phyloP scores from a whole-genome alignment of 2,797 vertebrate genomes.

The Pelodytes ibericus region DNA sequence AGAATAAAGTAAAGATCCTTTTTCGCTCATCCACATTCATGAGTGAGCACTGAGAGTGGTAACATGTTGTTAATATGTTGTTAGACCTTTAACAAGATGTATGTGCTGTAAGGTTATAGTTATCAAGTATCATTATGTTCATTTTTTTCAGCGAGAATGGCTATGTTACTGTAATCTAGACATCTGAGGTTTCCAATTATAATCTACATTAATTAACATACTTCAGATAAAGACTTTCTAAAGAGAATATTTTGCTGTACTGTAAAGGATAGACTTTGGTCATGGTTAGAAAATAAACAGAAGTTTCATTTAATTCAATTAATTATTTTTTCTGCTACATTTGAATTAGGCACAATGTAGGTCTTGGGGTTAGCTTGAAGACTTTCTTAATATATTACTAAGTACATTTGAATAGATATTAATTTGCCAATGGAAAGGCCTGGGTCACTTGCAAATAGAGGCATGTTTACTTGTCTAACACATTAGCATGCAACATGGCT shows the following conservation, averaged over 20 bases:
- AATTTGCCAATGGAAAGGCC: conserved; percentile 80
- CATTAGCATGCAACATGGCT: conserved; percentile 74
- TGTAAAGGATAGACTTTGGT: conserved; percentile 60
- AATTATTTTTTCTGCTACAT: conserved; percentile 76
- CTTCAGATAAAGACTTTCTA: conserved; percentile 27
- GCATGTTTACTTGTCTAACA: conserved; percentile 72
- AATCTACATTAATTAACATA: conserved; percentile 30
- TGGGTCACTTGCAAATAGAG: conserved; percentile 72
- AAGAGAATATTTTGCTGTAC: conserved; percentile 15
- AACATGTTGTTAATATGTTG: conserved; percentile 9
- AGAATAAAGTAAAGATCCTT: too few relatives aligned
- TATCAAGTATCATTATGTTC: background rate
- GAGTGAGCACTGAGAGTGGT: too few relatives aligned
- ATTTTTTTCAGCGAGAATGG: conserved; percentile 1
- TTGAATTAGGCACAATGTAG: conserved; percentile 75
- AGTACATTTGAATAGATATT: conserved; percentile 84
- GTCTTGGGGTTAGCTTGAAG: conserved; percentile 71
- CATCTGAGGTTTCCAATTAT: conserved; percentile 26
- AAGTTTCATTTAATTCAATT: conserved; percentile 72
- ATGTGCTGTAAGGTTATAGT: conserved; percentile 2
- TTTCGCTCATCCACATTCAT: conserved; percentile 2
- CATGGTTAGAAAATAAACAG: conserved; percentile 72
- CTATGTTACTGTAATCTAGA: conserved; percentile 15
- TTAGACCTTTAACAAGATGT: conserved; percentile 18
- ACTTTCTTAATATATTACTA: conserved; percentile 81